Evolutionary conservation across 2,113 vertebrate species (phyloP).

Genomic region (Spea bombifrons): DNA sequence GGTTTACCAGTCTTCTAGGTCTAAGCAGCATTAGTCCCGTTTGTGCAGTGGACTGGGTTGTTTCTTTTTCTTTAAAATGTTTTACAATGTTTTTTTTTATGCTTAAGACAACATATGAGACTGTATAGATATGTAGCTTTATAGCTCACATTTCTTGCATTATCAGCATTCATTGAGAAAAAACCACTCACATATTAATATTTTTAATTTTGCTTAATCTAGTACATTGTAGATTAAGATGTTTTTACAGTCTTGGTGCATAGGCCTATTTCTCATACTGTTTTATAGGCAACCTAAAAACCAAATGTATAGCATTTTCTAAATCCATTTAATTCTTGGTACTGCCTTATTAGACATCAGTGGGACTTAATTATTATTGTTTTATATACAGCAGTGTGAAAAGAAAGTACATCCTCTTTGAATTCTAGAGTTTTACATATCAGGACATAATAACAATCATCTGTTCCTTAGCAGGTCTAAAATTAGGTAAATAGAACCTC

Average conservation of each 20-base stretch:
- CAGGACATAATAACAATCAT: too few relatives aligned
- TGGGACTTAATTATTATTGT: too few relatives aligned
- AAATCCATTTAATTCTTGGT: background rate
- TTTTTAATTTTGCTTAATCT: background rate
- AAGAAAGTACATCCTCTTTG: too few relatives aligned
- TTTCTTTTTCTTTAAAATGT: too few relatives aligned
- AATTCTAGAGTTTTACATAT: too few relatives aligned
- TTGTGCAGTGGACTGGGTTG: too few relatives aligned
- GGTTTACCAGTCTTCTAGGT: too few relatives aligned
- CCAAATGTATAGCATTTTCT: background rate
- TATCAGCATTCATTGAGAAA: background rate
- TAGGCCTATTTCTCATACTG: background rate
- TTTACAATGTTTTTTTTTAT: background rate
- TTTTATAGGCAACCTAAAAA: background rate
- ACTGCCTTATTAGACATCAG: too few relatives aligned
- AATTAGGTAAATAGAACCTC: too few relatives aligned
- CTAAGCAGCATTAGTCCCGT: too few relatives aligned
- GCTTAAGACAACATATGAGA: background rate
- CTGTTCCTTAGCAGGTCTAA: too few relatives aligned
- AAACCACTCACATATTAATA: background rate
- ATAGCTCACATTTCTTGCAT: background rate
- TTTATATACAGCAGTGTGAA: too few relatives aligned
- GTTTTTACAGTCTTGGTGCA: background rate
- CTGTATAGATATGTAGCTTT: background rate
- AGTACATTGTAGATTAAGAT: background rate